Base-by-base conservation (phyloP, 2,888 invertebrate species). In the Bellardia pandia region DNA sequence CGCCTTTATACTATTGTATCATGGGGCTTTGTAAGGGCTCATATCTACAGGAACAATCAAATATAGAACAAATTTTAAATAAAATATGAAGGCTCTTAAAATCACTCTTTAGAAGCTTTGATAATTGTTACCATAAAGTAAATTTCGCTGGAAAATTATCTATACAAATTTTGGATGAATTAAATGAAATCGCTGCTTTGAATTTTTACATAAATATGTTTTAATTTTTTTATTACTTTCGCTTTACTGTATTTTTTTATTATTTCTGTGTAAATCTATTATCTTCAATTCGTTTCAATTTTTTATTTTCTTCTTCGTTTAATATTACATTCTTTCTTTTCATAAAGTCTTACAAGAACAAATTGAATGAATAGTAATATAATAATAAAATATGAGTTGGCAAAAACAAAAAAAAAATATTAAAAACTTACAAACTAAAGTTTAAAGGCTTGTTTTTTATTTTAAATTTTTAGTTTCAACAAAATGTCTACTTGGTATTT, bases 371-470 rank as follows among this genome's bases (percentile, higher is more conserved):
- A 23, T 37, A 53, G 42, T 75, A 58, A 71, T 53, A 74, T 69
- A 53, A 51, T 40, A 69, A 78, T 60, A 60, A 75, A 69, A 68
- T 33, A 72, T 78, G 68, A 85, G 51, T 85, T 82, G 78, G 74
- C 40, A 69, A 69, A 81, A 71, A 66, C 66, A 42, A 72, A 66
- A 80, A 45, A 42, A 79, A 40, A 64, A 68, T 69, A 64, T 76
- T 69, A 77, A 75, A 78, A 85, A 71, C 85, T 84, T 85, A 87
- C 60, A 58, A 85, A 74, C 85, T 85, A 76, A 77, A 86, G 23
- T 68, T 84, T 76, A 76, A 83, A 79, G 81, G 77, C 81, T 60
- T 56, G 8, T 60, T 74, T 72, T 69, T 8, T 71, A 30, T 64
- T 42, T 14, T 60, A 30, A 58, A 62, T 16, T 42, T 77, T 68